Base-by-base conservation (phyloP, 2,797 vertebrate genomes). In the Sciurus vulgaris region DNA sequence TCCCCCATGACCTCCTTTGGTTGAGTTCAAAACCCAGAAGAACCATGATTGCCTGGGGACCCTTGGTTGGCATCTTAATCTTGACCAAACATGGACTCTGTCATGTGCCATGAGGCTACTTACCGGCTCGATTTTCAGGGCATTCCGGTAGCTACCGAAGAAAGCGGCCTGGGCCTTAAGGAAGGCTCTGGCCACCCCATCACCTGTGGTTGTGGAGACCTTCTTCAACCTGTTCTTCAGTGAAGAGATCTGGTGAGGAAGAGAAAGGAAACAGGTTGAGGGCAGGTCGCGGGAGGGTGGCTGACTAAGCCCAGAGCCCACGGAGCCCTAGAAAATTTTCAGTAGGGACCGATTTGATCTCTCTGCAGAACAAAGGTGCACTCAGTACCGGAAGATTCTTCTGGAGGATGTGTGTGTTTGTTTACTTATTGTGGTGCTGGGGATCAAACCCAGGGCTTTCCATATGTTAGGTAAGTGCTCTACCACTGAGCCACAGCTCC, bases 71-170 rank as follows among this genome's bases (percentile, higher is more conserved):
- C 61, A 78, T 89, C n/a, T 86, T 3, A 81, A 72, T 12, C 13
- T 18, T 35, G 74, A 90, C 4, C 70, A 82, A 91, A 89, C 38
- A 83, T 0, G 3, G 35, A 76, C 4, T 63, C 38, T 44, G 22
- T 20, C 47, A 44, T n/a, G 44, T 1, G 30, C 17, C 28, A 65
- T 69, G 35, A 86, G 22, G 70, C 86, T 98, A 99, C 99, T 99
- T 97, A 99, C 99, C 85, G 99, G 98, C 97, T 99, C 99, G 24
- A 99, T 99, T 98, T 99, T 99, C 97, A 99, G 98, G 59, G 99
- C 99, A 0, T 99, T 99, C 91, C 99, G 99, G 98, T 99, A 99
- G 98, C 99, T 99, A 95, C 99, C 99, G 3, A 99, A 99, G 96
- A 99, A 98, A 95, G 99, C 98, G 0, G 99, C 99, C 97, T 99